Base-by-base conservation (phyloP, 2,797 vertebrate species). In the Salmo trutta region DNA sequence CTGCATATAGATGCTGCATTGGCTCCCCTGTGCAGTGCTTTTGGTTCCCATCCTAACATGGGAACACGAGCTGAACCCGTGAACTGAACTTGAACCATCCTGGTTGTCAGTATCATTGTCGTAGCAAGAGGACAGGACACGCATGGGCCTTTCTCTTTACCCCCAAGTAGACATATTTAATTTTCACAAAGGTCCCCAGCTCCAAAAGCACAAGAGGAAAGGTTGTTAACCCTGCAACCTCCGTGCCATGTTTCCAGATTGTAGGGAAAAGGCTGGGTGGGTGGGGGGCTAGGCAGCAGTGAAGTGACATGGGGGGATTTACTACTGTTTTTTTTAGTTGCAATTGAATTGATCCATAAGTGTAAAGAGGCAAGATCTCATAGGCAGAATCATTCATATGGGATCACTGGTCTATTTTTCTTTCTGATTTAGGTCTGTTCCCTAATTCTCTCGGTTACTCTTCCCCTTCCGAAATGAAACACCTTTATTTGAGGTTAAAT, bases 21-120 rank as follows among this genome's bases (percentile, higher is more conserved):
- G 56, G 56, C 24, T n/a, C 33, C 7, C 17, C n/a, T 15, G 47
- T 1, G 27, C 36, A 5, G 15, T 27, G 24, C 21, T 31, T 33
- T 56, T 36, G 67, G 14, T 53, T 27, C 67, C 47, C 74, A 31
- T 65, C 24, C 29, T 1, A 19, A 59, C 16, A 17, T 4, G 89
- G 86, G 92, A 95, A 94, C 90, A 93, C 85, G 89, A 85, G 83
- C 81, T 94, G 94, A 95, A 92, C 94, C 86, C 85, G 80, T 91
- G 93, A 94, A 94, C 94, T 94, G 91, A 91, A 81, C 90, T 94
- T 95, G 93, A 91, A 91, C 93, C 47, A 77, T 29, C 71, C 69
- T 4, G 70, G 77, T 75, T 41, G 59, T 81, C 53, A 71, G 31
- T 74, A 41, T 77, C 68, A 80, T 75, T 72, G 71, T 12, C n/a